Evolutionary conservation across 2,113 vertebrate genomes (phyloP), one percentile per base, ranked within the genome.

Genomic region (mouse (Mus musculus)): DNA sequence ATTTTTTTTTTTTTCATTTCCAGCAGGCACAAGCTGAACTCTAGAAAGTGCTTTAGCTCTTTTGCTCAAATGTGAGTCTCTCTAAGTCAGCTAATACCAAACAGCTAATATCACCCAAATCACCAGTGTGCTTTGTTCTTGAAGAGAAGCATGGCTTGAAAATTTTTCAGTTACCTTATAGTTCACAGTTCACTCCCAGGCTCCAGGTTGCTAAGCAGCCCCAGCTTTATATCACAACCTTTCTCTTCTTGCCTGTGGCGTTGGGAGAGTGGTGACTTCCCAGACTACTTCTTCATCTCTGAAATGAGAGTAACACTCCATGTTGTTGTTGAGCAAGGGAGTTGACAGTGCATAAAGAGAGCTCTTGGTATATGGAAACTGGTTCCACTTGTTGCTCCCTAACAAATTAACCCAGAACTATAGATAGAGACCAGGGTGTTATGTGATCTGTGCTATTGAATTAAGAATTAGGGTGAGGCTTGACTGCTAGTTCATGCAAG

Each of bases 21-120:
- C 71, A 94, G 93, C 42, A 24, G 75, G 87, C 20, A 90, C 84
- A 93, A 87, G 52, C 84, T 97, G 54, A 95, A 96, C 89, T 96
- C 86, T 92, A 89, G 56, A 94, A 97, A 93, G 72, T 67, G 67
- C 72, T 95, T 95, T 96, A 95, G 93, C 84, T 93, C 81, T 95
- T 96, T 97, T 81, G 93, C 81, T 96, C 96, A 77, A 95, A 75
- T 86, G 52, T 63, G 69, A 3, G 5, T 75, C 93, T 82, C 86
- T 97, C 65, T 89, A 90, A 95, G 85, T 96, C 76, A 95, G 69
- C 88, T 72, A 65, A 67, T 96, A 72, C 87, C 36, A 72, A 89
- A 96, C 67, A 95, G 56, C 91, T 76, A 59, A 61, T 96, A 72
- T 90, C 52, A 67, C 46, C 20, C 85, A 76, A 10, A 13, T 59